Percentiles rank a stretch among this genome's conserved stretches.
Conservation (phyloP, 1,140 invertebrate genomes). For the Homarus americanus region DNA sequence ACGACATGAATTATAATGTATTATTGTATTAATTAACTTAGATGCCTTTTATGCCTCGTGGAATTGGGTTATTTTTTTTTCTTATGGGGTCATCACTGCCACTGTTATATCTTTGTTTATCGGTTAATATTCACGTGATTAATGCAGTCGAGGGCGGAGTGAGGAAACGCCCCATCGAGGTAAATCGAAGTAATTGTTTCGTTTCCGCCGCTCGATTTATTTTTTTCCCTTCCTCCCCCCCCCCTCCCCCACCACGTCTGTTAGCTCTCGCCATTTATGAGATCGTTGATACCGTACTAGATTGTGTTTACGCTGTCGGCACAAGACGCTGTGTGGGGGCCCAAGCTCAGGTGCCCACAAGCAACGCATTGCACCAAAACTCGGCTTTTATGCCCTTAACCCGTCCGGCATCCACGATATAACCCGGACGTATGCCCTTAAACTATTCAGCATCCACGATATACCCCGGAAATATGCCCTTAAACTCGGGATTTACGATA, state of each 20-base stretch:
- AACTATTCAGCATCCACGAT: no score
- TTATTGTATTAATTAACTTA: no score
- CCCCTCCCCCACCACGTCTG: no score
- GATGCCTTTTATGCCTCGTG: constrained; percentile 17
- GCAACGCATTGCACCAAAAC: not conserved
- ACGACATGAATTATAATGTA: not conserved
- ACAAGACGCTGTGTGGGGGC: not conserved
- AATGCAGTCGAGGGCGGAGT: not conserved
- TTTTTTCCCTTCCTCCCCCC: not conserved
- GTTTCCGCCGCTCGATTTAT: not conserved
- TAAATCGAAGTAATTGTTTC: not conserved
- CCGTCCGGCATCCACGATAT: not conserved
- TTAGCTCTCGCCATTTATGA: constrained; percentile 31
- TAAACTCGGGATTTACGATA: no score
- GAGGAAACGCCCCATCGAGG: not conserved
- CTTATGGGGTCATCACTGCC: constrained; percentile 41
- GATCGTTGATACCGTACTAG: not conserved
- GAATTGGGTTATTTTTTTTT: no score
- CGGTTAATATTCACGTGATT: not conserved
- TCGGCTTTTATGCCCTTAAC: not conserved
- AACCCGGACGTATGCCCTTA: no score
- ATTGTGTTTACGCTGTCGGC: constrained; percentile 20
- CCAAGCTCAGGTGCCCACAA: not conserved
- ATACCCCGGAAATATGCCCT: no score
- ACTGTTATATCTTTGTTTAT: constrained; percentile 33